Percentiles rank a stretch among this genome's conserved stretches.
These are phyloP conservation scores for Tragelaphus buxtoni DNA, from an alignment of 2,113 vertebrate genomes.

Conservation along the genomic window DNA sequence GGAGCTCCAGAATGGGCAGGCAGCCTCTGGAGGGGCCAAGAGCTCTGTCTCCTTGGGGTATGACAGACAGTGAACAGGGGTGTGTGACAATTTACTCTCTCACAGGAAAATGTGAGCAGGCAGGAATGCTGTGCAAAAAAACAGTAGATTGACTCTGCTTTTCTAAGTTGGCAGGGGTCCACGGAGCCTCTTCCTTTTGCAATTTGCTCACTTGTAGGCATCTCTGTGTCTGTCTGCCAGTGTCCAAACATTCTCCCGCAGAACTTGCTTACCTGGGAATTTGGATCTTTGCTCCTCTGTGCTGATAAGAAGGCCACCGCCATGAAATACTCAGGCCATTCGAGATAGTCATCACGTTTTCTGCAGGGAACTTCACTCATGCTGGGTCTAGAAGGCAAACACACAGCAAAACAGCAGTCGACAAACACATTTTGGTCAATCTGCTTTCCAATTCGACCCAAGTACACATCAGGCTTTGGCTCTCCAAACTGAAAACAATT, in stretches of 20 bases:
- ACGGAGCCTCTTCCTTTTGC: background rate
- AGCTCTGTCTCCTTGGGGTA: background rate
- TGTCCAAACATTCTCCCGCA: background rate
- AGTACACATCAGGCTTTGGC: no score
- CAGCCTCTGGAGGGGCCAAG: background rate
- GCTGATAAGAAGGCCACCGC: constrained; percentile 97
- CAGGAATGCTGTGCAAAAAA: no score
- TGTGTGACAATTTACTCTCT: background rate
- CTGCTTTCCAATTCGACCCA: background rate
- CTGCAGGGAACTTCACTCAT: constrained; percentile 75
- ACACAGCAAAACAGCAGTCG: no score
- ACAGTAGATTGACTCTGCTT: background rate
- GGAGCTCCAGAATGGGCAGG: background rate
- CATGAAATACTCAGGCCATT: constrained; percentile 99
- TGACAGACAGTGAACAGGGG: background rate
- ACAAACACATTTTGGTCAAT: background rate
- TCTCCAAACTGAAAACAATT: background rate
- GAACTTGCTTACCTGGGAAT: constrained; percentile 87
- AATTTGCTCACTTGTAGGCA: background rate
- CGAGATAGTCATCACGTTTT: constrained; percentile 94
- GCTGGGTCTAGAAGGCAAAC: constrained; percentile 46
- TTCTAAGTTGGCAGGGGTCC: background rate
- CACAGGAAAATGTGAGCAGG: background rate
- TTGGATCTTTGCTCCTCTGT: constrained; percentile 98
- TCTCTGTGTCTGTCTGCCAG: background rate